Conservation (phyloP, 2,113 vertebrate species). For the Hippocampus mohnikei region DNA sequence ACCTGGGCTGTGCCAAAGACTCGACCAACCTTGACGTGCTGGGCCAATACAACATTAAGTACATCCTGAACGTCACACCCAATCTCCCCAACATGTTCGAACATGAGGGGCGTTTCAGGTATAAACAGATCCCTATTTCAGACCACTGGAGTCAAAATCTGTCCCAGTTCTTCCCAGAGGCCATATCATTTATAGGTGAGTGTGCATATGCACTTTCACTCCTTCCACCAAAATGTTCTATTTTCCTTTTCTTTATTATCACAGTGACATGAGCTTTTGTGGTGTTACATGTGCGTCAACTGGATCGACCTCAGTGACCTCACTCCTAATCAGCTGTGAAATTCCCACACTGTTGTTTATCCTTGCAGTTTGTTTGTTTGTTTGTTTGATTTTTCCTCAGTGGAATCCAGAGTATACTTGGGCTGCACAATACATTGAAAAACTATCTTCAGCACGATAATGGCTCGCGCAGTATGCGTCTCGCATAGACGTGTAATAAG, state of each 20-base stretch:
- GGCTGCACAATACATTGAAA: no score
- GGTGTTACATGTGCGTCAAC: not conserved
- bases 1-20: slow-evolving; percentile 84
- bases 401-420: not conserved
- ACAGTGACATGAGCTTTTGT: not conserved
- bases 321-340: not conserved
- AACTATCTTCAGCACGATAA: no score
- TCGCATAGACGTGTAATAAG: no score
- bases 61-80: slow-evolving; percentile 87
- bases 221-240: not conserved
- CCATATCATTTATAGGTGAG: slow-evolving; percentile 87
- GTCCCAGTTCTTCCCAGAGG: slow-evolving; percentile 87
- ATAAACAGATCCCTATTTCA: slow-evolving; percentile 89
- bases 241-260: not conserved
- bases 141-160: slow-evolving; percentile 90
- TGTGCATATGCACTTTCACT: slow-evolving; percentile 5
- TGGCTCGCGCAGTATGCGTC: no score
- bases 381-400: not conserved
- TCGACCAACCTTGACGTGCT: slow-evolving; percentile 82
- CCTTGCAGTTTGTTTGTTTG: not conserved
- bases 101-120: slow-evolving; percentile 82
- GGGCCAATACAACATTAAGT: slow-evolving; percentile 81
- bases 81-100: slow-evolving; percentile 88
- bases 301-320: not conserved
- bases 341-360: not conserved